Evolutionary conservation across 2,888 invertebrate species (phyloP).

Genomic region (Heliothis peltigera): DNA sequence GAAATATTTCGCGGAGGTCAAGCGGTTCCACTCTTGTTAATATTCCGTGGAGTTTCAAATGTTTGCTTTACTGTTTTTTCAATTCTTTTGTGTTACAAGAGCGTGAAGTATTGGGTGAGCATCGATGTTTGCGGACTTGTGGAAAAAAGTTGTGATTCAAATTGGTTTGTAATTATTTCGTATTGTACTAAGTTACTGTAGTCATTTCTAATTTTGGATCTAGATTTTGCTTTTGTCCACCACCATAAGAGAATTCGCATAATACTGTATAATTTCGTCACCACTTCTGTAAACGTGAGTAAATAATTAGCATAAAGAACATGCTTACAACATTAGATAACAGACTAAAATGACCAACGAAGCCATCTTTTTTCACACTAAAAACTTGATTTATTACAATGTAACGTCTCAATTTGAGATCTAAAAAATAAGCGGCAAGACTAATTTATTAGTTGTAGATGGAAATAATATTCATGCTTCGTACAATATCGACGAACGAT

Average conservation of each 20-base stretch:
- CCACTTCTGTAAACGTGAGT: background rate
- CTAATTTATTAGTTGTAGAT: constrained; percentile 59
- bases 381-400: constrained; percentile 40
- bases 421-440: constrained; percentile 46
- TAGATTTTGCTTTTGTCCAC: no score
- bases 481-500: constrained; percentile 66
- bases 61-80: constrained; percentile 50
- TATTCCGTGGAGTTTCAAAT: constrained; percentile 39
- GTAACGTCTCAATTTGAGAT: constrained; percentile 51
- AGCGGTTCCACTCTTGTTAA: constrained; percentile 49
- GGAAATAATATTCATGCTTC: constrained; percentile 54
- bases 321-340: background rate
- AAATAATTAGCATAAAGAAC: background rate
- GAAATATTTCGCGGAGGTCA: constrained; percentile 63
- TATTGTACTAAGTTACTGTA: no score
- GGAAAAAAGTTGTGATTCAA: background rate
- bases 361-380: constrained; percentile 1
- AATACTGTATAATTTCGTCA: background rate
- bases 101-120: constrained; percentile 36
- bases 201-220: no score
- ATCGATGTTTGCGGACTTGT: background rate
- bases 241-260: no score
- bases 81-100: constrained; percentile 44
- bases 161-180: no score
- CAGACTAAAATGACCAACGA: constrained; percentile 1